A percentile compares a stretch with the other conserved stretches of the same genome.
Conservation (phyloP, 2,113 vertebrate species). For the Chauna torquata region DNA sequence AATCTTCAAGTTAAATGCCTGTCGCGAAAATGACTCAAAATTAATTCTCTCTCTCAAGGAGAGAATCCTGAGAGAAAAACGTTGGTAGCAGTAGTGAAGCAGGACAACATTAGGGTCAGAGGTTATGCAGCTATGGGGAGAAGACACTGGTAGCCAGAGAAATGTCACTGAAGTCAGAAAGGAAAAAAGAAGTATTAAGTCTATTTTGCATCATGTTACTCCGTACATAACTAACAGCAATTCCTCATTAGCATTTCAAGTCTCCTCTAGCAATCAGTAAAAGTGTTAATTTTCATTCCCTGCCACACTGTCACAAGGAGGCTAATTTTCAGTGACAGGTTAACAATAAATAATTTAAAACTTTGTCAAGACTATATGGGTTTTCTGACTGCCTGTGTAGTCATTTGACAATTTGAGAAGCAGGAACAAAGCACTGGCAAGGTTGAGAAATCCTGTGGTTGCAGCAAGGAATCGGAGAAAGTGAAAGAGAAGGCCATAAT, state of each 20-base stretch:
- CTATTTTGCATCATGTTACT: background rate
- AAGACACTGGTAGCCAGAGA: background rate
- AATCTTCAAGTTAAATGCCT: background rate
- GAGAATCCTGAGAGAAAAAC: background rate
- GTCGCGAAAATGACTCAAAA: background rate
- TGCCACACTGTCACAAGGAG: background rate
- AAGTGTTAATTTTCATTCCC: background rate
- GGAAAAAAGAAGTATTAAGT: background rate
- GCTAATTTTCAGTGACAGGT: background rate
- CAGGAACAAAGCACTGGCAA: background rate
- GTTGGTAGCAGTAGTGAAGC: background rate
- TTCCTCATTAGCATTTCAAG: background rate
- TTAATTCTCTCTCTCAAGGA: background rate
- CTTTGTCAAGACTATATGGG: background rate
- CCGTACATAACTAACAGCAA: background rate
- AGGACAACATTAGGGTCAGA: background rate
- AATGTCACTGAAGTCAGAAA: background rate
- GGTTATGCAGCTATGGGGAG: background rate
- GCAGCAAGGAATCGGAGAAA: background rate
- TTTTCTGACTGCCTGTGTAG: background rate
- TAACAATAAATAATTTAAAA: slow-evolving; percentile 17
- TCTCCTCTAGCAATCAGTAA: background rate
- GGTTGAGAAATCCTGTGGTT: background rate
- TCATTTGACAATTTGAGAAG: background rate
- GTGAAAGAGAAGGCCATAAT: background rate